phyloP scores from a whole-genome alignment of 2,888 invertebrate species.

The Drosophila melanocephala region DNA sequence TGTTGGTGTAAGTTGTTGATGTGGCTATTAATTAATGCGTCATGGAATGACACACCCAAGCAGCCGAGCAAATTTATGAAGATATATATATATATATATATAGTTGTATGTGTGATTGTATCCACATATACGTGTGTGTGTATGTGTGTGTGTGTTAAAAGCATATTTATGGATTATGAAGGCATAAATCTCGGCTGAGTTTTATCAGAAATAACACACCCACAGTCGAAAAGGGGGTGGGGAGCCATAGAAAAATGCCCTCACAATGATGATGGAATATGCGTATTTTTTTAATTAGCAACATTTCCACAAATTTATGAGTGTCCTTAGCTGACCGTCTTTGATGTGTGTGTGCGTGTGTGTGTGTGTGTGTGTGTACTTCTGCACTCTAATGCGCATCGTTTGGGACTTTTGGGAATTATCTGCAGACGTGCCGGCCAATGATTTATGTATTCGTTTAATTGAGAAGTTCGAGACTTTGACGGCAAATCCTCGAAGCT shows the following conservation, averaged over 20 bases:
- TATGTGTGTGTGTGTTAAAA: constrained; percentile 57
- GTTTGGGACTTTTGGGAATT: constrained; percentile 73
- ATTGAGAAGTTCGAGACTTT: constrained; percentile 82
- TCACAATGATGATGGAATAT: constrained; percentile 78
- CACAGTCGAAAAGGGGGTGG: constrained; percentile 10
- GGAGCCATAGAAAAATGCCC: constrained; percentile 35
- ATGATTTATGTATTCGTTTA: constrained; percentile 82
- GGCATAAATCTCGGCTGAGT: constrained; percentile 82
- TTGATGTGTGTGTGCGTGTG: constrained; percentile 29
- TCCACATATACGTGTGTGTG: background rate
- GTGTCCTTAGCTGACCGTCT: constrained; percentile 60
- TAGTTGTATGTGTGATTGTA: constrained; percentile 13
- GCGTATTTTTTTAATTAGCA: constrained; percentile 81
- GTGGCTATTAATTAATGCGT: constrained; percentile 83
- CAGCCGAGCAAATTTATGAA: constrained; percentile 75
- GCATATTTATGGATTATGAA: constrained; percentile 82
- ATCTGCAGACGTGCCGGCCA: constrained; percentile 77
- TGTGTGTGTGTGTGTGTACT: constrained; percentile 31
- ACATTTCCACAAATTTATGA: constrained; percentile 79
- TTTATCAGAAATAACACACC: constrained; percentile 60
- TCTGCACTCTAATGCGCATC: constrained; percentile 74
- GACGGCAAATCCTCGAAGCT: constrained; percentile 78
- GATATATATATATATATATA: constrained; percentile 59
- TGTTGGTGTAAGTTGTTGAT: constrained; percentile 75
- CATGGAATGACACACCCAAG: constrained; percentile 77